Percentiles rank a stretch among this genome's conserved stretches.
Conservation (phyloP, 2,113 vertebrate genomes). For the Ammospiza nelsoni region DNA sequence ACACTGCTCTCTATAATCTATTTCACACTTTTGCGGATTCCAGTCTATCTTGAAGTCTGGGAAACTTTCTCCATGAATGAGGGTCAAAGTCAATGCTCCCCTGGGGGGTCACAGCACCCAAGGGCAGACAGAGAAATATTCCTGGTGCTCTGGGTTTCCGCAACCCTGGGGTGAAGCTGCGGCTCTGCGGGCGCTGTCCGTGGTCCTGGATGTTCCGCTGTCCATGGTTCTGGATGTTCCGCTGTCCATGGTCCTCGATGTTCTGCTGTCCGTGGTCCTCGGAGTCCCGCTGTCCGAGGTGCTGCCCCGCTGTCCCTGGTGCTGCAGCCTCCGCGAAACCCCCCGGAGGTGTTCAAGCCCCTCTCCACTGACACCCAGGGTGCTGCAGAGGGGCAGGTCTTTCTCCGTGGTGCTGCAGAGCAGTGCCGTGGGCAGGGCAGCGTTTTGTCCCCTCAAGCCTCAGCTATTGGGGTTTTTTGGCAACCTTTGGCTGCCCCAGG, state of each 20-base stretch:
- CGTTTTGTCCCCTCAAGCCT: not conserved
- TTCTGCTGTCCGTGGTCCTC: not conserved
- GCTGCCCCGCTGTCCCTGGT: not conserved
- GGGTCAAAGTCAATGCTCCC: too few relatives aligned
- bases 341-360: accelerated
- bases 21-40: too few relatives aligned
- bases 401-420: not conserved
- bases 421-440: not conserved
- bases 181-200: not conserved
- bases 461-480: not conserved
- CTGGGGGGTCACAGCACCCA: too few relatives aligned
- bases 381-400: accelerated
- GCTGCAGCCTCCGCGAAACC: not conserved
- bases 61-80: too few relatives aligned
- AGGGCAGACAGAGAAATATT: too few relatives aligned
- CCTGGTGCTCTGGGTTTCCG: too few relatives aligned
- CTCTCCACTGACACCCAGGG: accelerated
- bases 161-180: accelerated
- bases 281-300: too few relatives aligned
- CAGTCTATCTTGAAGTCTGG: too few relatives aligned
- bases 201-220: not conserved
- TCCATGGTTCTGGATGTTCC: accelerated
- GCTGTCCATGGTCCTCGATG: not conserved
- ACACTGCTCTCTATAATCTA: too few relatives aligned
- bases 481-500: not conserved